A percentile compares a stretch with the other conserved stretches of the same genome.
Conservation (phyloP, 2,797 vertebrate species). For the Mycteria americana region DNA sequence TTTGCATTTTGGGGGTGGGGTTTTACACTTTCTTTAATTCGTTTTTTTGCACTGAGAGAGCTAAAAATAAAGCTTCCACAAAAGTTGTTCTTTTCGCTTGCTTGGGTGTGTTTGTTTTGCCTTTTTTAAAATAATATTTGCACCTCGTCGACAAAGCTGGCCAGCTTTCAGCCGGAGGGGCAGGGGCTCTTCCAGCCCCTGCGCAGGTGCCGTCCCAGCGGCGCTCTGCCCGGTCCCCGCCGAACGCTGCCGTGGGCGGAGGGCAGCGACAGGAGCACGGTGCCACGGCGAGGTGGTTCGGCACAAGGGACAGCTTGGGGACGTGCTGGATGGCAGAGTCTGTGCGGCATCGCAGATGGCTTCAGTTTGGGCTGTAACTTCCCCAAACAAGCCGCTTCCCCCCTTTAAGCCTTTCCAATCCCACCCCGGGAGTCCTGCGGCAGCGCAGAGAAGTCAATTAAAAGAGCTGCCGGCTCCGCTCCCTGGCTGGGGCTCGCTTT, state of each 20-base stretch:
- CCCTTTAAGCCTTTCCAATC: not conserved
- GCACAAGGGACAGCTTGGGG: not conserved
- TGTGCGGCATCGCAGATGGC: not conserved
- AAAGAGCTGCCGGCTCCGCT: not conserved
- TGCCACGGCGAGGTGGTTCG: rapidly evolving
- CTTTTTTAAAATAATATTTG: not conserved
- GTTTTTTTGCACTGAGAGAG: not conserved
- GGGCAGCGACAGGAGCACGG: rapidly evolving
- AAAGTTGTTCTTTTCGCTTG: not conserved
- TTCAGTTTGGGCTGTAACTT: not conserved
- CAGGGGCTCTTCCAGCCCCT: not conserved
- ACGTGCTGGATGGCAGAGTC: not conserved
- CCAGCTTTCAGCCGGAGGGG: not conserved
- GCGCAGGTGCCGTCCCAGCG: not conserved
- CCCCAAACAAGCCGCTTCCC: not conserved
- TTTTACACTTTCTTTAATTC: not conserved
- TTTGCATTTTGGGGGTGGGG: not conserved
- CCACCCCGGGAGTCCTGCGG: not conserved
- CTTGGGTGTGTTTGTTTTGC: not conserved
- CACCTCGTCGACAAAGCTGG: rapidly evolving
- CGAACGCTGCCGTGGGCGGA: not conserved
- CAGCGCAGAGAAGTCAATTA: not conserved
- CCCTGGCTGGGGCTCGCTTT: not conserved
- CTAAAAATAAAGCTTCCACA: not conserved
- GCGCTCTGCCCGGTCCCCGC: not conserved